phyloP scores from a whole-genome alignment of 2,113 vertebrate species.

The Sander lucioperca region DNA sequence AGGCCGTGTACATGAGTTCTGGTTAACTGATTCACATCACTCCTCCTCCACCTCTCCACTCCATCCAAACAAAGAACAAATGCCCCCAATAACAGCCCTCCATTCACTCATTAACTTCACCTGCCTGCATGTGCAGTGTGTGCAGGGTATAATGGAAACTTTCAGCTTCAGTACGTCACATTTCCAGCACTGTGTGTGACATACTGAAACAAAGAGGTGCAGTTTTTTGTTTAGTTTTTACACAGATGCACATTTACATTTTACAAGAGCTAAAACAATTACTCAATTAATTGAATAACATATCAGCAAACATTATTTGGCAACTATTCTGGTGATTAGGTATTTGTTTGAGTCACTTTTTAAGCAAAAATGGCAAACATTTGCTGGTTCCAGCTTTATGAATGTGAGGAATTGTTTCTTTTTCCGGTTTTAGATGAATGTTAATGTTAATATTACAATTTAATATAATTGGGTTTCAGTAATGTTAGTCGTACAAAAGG shows the following conservation, averaged over 20 bases:
- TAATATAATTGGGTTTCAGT: not conserved
- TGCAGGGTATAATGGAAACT: slow-evolving; percentile 5
- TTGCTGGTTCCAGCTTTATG: not conserved
- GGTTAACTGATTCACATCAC: slow-evolving; percentile 29
- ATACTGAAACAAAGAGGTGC: not conserved
- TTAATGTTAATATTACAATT: not conserved
- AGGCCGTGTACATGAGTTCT: slow-evolving; percentile 56
- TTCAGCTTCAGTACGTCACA: not conserved
- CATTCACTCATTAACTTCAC: slow-evolving; percentile 54
- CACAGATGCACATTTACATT: not conserved
- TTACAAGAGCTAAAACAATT: not conserved
- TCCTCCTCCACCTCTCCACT: slow-evolving; percentile 15
- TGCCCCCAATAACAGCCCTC: slow-evolving; percentile 14
- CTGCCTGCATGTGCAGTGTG: not conserved
- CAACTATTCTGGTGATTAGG: not conserved
- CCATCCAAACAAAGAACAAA: slow-evolving; percentile 39
- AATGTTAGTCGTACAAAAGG: too few relatives aligned
- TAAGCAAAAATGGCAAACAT: not conserved
- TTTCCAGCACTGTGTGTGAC: not conserved
- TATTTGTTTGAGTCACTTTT: not conserved
- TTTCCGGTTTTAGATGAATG: not conserved
- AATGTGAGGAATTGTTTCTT: not conserved
- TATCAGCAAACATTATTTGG: not conserved
- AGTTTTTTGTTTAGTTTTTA: not conserved
- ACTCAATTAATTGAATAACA: too few relatives aligned